Base-by-base conservation (phyloP, 30 jellyfish, hydroid and myxozoan species). In the Hydractinia echinata region DNA sequence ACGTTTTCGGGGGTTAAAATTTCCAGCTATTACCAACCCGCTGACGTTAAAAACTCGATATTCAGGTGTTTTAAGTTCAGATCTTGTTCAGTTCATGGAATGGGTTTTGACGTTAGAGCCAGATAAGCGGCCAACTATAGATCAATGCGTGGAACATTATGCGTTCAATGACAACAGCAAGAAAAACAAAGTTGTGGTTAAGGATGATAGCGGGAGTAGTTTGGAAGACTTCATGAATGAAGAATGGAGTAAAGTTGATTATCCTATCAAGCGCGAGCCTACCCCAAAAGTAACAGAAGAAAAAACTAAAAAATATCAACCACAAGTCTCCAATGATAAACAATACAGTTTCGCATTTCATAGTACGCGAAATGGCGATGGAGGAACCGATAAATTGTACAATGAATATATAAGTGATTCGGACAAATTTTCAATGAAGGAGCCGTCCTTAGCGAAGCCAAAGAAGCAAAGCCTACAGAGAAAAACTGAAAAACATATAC, bases 1-100 rank as follows among this genome's bases (percentile, higher is more conserved):
- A 48, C 89, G 97, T 13, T 89, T 89, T 54, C 67, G 97, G 39
- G 97, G 97, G 19, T 48, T 89, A 67, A 84, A 85, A 54, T 89
- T 89, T 56, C 97, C 97, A 5, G 72, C 95, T 18, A 90, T 79
- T 13, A 89, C 79, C 50, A 76, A 82, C 58, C 92, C 92, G 16
- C 52, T 76, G 52, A 84, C 95, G 10, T 71, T 89, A 53, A 84
- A 67, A 67, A 85, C 81, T 30, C 84, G 87, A 76, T 89, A 89
- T 76, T 87, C 89, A 14, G 86, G 83, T 19, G 68, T 74, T 20
- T 61, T 84, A 54, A 84, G 89, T 54, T 13, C 83, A 3, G 97
- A 89, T 56, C 66, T 89, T 53, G 58, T 89, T 54, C 93, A 84
- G 20, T 89, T 79, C 61, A 76, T 89, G 77, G 95, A 84, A 76